Evolutionary conservation across 2,797 vertebrate species (phyloP).

Genomic region (Gadopsis bispinosus): DNA sequence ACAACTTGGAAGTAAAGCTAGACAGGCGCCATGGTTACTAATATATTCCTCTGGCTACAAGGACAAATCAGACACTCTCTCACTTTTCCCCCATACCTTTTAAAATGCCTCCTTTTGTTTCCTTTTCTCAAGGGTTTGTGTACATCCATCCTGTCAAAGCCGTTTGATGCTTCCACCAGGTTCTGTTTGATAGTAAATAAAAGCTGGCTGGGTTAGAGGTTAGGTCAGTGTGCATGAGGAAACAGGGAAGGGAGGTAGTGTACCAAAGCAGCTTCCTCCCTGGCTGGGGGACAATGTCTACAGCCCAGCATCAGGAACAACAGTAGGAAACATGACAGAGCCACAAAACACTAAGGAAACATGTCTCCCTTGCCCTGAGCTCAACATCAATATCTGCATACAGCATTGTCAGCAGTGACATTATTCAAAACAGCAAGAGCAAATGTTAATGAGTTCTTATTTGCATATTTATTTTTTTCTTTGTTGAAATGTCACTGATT

Average conservation of each 20-base stretch:
- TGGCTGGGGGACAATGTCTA: constrained; percentile 80
- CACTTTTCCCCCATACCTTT: constrained; percentile 48
- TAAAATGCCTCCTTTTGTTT: constrained; percentile 69
- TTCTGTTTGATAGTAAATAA: constrained; percentile 75
- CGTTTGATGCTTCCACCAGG: constrained; percentile 68
- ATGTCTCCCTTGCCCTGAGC: constrained; percentile 86
- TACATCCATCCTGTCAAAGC: constrained; percentile 54
- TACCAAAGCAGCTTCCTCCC: constrained; percentile 72
- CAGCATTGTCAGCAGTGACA: constrained; percentile 97
- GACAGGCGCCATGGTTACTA: constrained; percentile 32
- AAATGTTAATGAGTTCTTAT: constrained; percentile 99
- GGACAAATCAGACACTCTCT: constrained; percentile 64
- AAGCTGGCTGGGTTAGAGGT: constrained; percentile 78
- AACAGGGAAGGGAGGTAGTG: constrained; percentile 71
- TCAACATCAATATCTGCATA: constrained; percentile 97
- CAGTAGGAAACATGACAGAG: constrained; percentile 83
- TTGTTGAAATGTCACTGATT: constrained; percentile 99
- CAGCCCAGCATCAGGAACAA: constrained; percentile 78
- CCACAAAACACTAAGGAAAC: constrained; percentile 89
- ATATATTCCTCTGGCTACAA: constrained; percentile 47
- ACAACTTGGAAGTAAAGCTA: constrained; percentile 33
- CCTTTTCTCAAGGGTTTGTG: constrained; percentile 58
- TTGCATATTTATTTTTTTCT: constrained; percentile 99
- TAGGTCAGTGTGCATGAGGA: constrained; percentile 58
- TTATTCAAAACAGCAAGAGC: constrained; percentile 99